Evolutionary conservation across 2,797 vertebrate genomes (phyloP).

Genomic region (Phalloptychus januarius): DNA sequence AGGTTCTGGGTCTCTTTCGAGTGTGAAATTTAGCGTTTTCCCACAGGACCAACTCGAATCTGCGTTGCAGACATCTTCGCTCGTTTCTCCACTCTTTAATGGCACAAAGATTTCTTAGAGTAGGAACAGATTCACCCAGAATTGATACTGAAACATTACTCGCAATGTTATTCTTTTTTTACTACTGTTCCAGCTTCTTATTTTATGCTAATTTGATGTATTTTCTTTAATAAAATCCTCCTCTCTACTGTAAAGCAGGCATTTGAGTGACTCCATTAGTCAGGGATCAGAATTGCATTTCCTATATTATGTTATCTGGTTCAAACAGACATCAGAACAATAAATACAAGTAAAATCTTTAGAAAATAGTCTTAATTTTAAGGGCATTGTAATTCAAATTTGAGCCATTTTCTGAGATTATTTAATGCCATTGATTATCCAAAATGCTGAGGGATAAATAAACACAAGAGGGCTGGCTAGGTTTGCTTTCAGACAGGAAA

Average conservation of each 20-base stretch:
- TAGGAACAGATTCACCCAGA: neutral
- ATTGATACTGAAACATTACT: neutral
- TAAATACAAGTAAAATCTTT: neutral
- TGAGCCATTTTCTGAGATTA: neutral
- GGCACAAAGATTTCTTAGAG: neutral
- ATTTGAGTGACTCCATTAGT: neutral
- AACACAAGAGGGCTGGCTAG: neutral
- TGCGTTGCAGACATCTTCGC: neutral
- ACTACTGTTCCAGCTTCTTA: neutral
- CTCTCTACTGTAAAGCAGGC: too few relatives aligned
- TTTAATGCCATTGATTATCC: neutral
- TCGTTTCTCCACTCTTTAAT: neutral
- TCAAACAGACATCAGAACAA: neutral
- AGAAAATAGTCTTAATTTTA: neutral
- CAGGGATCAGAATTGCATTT: neutral
- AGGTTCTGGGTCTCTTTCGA: neutral
- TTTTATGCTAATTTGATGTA: neutral
- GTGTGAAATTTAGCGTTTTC: neutral
- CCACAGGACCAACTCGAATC: neutral
- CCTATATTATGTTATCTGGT: neutral
- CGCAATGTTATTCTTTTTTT: neutral
- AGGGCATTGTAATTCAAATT: neutral
- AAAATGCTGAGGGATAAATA: neutral
- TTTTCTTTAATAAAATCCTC: neutral
- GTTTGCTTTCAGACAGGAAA: neutral